phyloP scores from a whole-genome alignment of 53 echinoderm and acorn worm genomes.

The Echinarachnius parma region DNA sequence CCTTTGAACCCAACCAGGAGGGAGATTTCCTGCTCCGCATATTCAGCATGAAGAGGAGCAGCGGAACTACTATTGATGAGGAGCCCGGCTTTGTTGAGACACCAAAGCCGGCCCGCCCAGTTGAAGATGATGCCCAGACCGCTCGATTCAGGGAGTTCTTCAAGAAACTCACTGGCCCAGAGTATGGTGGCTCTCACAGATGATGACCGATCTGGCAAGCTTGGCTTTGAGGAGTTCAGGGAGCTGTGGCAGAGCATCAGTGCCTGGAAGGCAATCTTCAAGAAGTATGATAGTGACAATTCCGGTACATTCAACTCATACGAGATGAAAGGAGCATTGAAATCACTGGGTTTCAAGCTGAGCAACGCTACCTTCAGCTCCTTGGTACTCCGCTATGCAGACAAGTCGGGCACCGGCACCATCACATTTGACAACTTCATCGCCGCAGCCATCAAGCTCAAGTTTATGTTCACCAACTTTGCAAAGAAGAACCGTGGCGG shows the following conservation, averaged over 20 bases:
- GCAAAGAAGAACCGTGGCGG: not conserved
- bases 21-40: slow-evolving; percentile 86
- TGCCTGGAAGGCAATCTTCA: slow-evolving; percentile 83
- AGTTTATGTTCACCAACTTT: slow-evolving; percentile 70
- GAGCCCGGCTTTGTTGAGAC: slow-evolving; percentile 61
- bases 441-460: slow-evolving; percentile 83
- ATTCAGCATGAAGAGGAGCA: slow-evolving; percentile 69
- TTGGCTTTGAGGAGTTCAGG: slow-evolving; percentile 96
- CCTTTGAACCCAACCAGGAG: slow-evolving; percentile 85
- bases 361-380: slow-evolving; percentile 76
- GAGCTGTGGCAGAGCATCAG: slow-evolving; percentile 85
- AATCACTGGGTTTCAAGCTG: slow-evolving; percentile 72
- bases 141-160: slow-evolving; percentile 86
- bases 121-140: slow-evolving; percentile 67
- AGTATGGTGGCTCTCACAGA: slow-evolving; percentile 53
- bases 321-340: slow-evolving; percentile 78
- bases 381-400: slow-evolving; percentile 84
- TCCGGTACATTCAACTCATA: slow-evolving; percentile 81
- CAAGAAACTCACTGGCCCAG: slow-evolving; percentile 92
- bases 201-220: slow-evolving; percentile 93
- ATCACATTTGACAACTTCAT: slow-evolving; percentile 86
- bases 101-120: slow-evolving; percentile 59
- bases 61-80: slow-evolving; percentile 70
- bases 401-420: slow-evolving; percentile 51
- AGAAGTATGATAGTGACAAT: slow-evolving; percentile 79